A percentile compares a stretch with the other conserved stretches of the same genome.
phyloP scores from a whole-genome alignment of 2,113 vertebrate genomes.

The Catharus fuscescens region DNA sequence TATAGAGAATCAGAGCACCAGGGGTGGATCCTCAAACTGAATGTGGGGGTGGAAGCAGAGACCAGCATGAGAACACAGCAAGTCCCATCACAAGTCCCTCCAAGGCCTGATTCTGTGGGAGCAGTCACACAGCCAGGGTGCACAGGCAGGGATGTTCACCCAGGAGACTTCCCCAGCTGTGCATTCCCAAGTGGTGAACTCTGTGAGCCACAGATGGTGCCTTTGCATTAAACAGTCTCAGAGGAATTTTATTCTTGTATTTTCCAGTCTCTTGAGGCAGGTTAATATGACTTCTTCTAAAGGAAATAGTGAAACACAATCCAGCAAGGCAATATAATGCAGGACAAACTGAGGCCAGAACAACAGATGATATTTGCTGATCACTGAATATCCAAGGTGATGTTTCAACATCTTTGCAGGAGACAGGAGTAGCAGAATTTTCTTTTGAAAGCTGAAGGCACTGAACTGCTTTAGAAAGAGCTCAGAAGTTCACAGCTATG shows the following conservation, averaged over 20 bases:
- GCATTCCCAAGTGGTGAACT: not conserved
- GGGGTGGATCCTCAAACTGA: not conserved
- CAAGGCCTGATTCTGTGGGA: not conserved
- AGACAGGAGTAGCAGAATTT: not conserved
- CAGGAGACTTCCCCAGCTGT: not conserved
- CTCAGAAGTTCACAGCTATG: not conserved
- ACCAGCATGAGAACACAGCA: not conserved
- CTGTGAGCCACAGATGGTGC: not conserved
- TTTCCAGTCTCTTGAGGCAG: not conserved
- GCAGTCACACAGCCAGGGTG: not conserved
- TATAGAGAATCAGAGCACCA: not conserved
- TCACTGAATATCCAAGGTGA: not conserved
- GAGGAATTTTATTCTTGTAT: not conserved
- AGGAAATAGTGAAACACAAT: not conserved
- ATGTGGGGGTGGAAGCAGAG: not conserved
- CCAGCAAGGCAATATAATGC: not conserved
- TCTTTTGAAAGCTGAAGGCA: not conserved
- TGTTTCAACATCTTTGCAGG: not conserved
- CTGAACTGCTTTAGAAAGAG: not conserved
- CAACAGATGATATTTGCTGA: not conserved
- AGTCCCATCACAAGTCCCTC: not conserved
- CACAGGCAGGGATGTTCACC: not conserved
- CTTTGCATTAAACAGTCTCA: not conserved
- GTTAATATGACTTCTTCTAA: not conserved
- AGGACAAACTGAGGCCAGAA: not conserved